These are phyloP conservation scores for Acipenser transmontanus DNA, from an alignment of 2,797 vertebrate genomes.

Conservation along the genomic window DNA sequence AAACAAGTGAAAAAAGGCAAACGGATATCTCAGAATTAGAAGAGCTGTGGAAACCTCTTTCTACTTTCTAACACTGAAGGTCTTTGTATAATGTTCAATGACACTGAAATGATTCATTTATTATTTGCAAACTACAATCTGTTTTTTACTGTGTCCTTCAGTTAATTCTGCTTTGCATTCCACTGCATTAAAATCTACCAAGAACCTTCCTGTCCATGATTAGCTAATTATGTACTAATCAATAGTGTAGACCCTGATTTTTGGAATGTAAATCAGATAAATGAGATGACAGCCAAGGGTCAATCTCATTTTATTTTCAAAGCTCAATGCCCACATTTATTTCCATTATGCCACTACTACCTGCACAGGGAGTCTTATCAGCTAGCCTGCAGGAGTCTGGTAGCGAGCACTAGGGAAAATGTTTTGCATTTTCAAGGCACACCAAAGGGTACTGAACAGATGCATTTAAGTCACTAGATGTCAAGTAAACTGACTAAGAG, in stretches of 20 bases:
- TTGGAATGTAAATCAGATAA: slow-evolving; percentile 79
- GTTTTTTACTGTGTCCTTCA: slow-evolving; percentile 40
- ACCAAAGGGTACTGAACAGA: slow-evolving; percentile 46
- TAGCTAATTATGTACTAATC: slow-evolving; percentile 79
- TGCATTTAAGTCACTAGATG: slow-evolving; percentile 35
- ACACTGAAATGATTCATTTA: slow-evolving; percentile 25
- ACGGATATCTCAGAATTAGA: no score
- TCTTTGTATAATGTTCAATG: no score
- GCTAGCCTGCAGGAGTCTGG: slow-evolving; percentile 43
- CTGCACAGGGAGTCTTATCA: slow-evolving; percentile 45
- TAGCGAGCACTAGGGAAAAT: slow-evolving; percentile 24
- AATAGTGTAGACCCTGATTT: slow-evolving; percentile 73
- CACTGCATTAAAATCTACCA: slow-evolving; percentile 43
- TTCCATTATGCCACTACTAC: slow-evolving; percentile 55
- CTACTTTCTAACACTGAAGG: no score
- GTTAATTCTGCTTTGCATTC: slow-evolving; percentile 36
- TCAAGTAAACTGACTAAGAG: slow-evolving; percentile 34
- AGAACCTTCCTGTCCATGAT: slow-evolving; percentile 59
- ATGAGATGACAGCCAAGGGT: slow-evolving; percentile 60
- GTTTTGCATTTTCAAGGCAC: slow-evolving; percentile 37
- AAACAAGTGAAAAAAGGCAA: no score
- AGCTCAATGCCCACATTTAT: slow-evolving; percentile 46
- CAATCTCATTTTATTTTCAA: slow-evolving; percentile 65
- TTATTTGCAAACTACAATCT: slow-evolving; percentile 34
- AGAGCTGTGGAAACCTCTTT: no score